These are phyloP conservation scores for Rotaria macrura DNA, from an alignment of 2,888 invertebrate genomes.

Conservation along the genomic window DNA sequence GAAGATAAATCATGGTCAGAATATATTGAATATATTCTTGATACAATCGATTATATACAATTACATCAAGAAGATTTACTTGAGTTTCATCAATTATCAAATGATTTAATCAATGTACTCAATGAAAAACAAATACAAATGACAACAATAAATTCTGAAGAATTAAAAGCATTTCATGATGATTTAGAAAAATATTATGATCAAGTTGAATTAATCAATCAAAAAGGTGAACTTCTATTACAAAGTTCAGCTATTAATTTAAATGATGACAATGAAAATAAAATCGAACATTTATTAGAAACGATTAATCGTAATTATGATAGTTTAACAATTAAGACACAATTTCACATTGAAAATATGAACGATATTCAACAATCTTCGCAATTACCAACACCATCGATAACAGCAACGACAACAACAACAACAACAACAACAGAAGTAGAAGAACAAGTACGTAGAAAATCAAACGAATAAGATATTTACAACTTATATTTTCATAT, in stretches of 20 bases:
- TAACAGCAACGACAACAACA: not conserved
- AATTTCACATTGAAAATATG: not conserved
- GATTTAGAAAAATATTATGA: not conserved
- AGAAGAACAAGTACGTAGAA: too few relatives aligned
- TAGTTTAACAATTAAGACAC: not conserved
- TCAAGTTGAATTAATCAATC: not conserved
- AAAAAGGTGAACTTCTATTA: not conserved
- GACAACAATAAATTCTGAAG: not conserved
- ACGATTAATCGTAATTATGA: not conserved
- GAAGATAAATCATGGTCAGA: not conserved
- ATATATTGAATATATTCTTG: not conserved
- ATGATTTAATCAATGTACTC: not conserved
- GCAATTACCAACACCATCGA: too few relatives aligned
- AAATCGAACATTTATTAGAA: not conserved
- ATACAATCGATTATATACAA: constrained; percentile 16
- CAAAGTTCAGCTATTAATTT: not conserved
- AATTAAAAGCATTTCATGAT: not conserved
- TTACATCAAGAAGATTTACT: not conserved
- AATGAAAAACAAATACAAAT: not conserved
- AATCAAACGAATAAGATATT: too few relatives aligned
- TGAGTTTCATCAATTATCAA: not conserved
- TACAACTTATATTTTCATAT: not conserved
- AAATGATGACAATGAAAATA: not conserved
- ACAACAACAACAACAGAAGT: not conserved
- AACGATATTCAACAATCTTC: not conserved